Evolutionary conservation across 1,140 invertebrate genomes (phyloP), one percentile per base, ranked within the genome.

Genomic region (Physella acuta): DNA sequence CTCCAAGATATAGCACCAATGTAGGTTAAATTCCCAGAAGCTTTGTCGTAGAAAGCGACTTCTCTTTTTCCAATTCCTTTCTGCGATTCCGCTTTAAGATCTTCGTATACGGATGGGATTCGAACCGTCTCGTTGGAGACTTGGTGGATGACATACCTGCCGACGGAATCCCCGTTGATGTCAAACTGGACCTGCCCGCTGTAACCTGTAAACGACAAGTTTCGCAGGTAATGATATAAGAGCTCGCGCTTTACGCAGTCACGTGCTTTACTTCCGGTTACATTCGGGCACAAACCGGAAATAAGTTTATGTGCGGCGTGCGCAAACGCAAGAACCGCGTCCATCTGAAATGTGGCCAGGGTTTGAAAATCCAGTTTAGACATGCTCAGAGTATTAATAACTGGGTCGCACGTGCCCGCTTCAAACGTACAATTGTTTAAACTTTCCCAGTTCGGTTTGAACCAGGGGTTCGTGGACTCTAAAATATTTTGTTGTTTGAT

Each of bases 171-270:
- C 24, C 37, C 5, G 26, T 51, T 52, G 33, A 2, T 51, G 26
- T 64, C 33, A 33, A 64, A 64, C 28, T 52, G 17, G 16, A 64
- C 52, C 24, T 11, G n/a, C 20, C 62, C 62, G 33, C 31, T 64
- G n/a, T 64, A 64, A n/a, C 62, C 62, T 14, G 49, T 52, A 30
- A 51, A 64, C 5, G 62, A 52, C 1, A 64, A 39, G n/a, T 52
- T 52, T 1, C 3, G n/a, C 1, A 64, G 44, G n/a, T 64, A 64
- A 1, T 52, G 28, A 1, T 30, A 28, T 16, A 64, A 34, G 2
- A 31, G 1, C 16, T 51, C 26, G n/a, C 44, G 1, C 28, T 51
- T 49, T 1, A 64, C 20, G 44, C 62, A 64, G 2, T 31, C 26
- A 2, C 24, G 26, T 34, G 44, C 3, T 3, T 2, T 24, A 31